These are phyloP conservation scores for Coreoperca whiteheadi DNA, from an alignment of 2,113 vertebrate genomes.

Conservation along the genomic window DNA sequence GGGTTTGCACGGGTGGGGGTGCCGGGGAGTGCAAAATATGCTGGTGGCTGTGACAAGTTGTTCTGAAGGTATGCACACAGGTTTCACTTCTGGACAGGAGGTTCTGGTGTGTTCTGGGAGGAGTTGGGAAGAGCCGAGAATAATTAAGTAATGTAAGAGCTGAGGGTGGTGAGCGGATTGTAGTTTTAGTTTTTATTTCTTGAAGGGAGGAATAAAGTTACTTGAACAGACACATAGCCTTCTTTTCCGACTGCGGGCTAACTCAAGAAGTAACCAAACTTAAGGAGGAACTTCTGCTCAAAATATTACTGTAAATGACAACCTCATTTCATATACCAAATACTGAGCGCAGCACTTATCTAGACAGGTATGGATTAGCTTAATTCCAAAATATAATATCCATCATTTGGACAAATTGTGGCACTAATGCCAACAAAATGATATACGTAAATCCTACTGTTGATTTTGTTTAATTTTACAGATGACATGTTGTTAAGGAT, in stretches of 20 bases:
- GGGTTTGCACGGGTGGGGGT: neutral
- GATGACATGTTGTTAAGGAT: neutral
- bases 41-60: constrained; percentile 60
- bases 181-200: neutral
- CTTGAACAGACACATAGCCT: neutral
- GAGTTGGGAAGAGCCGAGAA: constrained; percentile 1
- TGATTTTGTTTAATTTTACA: neutral
- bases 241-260: neutral
- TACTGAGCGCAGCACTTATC: neutral
- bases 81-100: constrained; percentile 47
- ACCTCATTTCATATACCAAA: neutral
- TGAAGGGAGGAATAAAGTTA: neutral
- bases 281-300: neutral
- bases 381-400: neutral
- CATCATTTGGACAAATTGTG: too few relatives aligned
- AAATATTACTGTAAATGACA: neutral
- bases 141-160: constrained; percentile 44
- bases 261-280: neutral
- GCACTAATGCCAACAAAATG: neutral
- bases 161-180: constrained; percentile 6
- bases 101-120: constrained; percentile 29
- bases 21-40: neutral
- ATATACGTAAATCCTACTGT: neutral
- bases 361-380: neutral
- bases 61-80: constrained; percentile 26